phyloP scores from a whole-genome alignment of 2,113 vertebrate genomes.

The Vulpes ferrilata region DNA sequence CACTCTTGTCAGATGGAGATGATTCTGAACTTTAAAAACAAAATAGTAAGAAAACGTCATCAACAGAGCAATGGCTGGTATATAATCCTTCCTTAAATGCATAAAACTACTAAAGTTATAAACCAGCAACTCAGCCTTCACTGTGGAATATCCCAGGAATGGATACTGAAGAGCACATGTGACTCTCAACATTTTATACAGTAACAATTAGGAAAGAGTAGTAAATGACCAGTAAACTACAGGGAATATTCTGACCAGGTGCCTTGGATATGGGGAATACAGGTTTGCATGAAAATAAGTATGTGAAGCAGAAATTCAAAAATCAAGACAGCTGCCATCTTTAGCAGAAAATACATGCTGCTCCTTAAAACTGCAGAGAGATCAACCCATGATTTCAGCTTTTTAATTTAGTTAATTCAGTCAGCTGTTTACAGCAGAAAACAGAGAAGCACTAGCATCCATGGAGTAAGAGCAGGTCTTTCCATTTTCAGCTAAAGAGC shows the following conservation, averaged over 20 bases:
- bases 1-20: not conserved
- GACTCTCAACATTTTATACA: not conserved
- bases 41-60: not conserved
- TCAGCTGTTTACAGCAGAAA: slow-evolving; percentile 15
- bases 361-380: not conserved
- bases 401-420: not conserved
- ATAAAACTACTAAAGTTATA: not conserved
- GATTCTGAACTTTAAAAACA: slow-evolving; percentile 44
- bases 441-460: not conserved
- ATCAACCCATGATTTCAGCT: not conserved
- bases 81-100: not conserved
- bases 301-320: slow-evolving; percentile 9
- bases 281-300: slow-evolving; percentile 16
- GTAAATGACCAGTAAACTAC: not conserved
- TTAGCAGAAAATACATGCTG: not conserved
- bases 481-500: not conserved
- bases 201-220: not conserved
- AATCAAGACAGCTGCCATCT: not conserved
- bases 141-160: slow-evolving; percentile 17
- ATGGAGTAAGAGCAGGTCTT: slow-evolving; percentile 12
- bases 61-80: not conserved
- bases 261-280: not conserved
- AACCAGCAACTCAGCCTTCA: not conserved
- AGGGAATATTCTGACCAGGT: not conserved
- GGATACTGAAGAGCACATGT: not conserved